phyloP scores from a whole-genome alignment of 2,888 invertebrate genomes.

The Mechanitis messenoides region DNA sequence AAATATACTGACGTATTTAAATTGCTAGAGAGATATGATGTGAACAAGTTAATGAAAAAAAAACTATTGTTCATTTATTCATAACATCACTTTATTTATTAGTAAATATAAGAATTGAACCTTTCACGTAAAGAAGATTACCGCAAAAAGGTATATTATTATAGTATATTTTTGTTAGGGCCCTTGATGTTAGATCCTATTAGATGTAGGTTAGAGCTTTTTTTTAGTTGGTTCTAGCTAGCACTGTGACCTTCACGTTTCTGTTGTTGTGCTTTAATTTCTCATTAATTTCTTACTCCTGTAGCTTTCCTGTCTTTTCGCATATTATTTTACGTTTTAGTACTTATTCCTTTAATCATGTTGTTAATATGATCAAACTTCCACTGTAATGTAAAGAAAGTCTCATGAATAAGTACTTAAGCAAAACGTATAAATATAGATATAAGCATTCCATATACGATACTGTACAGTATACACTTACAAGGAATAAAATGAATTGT shows the following conservation, averaged over 20 bases:
- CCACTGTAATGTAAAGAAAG: too few species aligned
- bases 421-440: too few species aligned
- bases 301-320: constrained; percentile 50
- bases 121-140: neutral
- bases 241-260: constrained; percentile 71
- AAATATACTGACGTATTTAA: too few species aligned
- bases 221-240: constrained; percentile 67
- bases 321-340: constrained; percentile 6
- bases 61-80: too few species aligned
- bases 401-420: constrained; percentile 12
- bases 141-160: too few species aligned
- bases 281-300: constrained; percentile 52
- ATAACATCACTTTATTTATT: too few species aligned
- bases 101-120: too few species aligned
- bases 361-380: neutral
- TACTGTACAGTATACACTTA: constrained; percentile 14
- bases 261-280: constrained; percentile 56
- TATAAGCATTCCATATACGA: constrained; percentile 3
- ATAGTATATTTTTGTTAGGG: neutral
- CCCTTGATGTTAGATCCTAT: constrained; percentile 66
- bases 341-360: constrained; percentile 13
- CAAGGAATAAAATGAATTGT: constrained; percentile 7
- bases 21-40: too few species aligned
- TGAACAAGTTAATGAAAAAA: too few species aligned
- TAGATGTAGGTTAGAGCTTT: constrained; percentile 67